Evolutionary conservation across 2,888 invertebrate genomes (phyloP).

Genomic region (Danaus chrysippus): DNA sequence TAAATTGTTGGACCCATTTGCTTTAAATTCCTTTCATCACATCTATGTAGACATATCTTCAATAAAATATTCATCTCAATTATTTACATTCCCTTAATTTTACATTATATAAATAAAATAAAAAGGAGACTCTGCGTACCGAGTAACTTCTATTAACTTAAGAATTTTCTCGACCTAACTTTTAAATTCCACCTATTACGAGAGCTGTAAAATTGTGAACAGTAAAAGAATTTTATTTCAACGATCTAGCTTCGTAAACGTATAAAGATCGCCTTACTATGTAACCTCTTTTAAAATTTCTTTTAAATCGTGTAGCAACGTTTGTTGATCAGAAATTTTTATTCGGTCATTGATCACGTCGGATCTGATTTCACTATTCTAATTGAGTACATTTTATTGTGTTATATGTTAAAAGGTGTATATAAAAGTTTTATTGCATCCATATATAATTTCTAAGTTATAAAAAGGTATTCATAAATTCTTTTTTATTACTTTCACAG

Average conservation of each 20-base stretch:
- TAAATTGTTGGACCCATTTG: no score
- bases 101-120: neutral
- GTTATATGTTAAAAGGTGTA: constrained; percentile 18
- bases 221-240: constrained; percentile 69
- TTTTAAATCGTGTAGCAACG: constrained; percentile 41
- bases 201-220: constrained; percentile 55
- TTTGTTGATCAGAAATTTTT: constrained; percentile 48
- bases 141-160: neutral
- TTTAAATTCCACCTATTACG: constrained; percentile 58
- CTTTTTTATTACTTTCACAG: no score
- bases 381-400: constrained; percentile 8
- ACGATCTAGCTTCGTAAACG: constrained; percentile 62
- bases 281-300: constrained; percentile 58
- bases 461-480: no score
- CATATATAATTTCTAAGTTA: no score
- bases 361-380: constrained; percentile 25
- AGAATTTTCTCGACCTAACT: constrained; percentile 34
- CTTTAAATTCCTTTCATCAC: neutral
- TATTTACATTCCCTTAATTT: neutral
- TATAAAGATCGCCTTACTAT: constrained; percentile 63
- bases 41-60: neutral
- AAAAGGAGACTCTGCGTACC: neutral
- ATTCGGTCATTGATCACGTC: constrained; percentile 46
- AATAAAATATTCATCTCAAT: neutral
- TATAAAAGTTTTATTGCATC: neutral